Conservation (phyloP, 2,797 vertebrate genomes). For the Tadarida brasiliensis region DNA sequence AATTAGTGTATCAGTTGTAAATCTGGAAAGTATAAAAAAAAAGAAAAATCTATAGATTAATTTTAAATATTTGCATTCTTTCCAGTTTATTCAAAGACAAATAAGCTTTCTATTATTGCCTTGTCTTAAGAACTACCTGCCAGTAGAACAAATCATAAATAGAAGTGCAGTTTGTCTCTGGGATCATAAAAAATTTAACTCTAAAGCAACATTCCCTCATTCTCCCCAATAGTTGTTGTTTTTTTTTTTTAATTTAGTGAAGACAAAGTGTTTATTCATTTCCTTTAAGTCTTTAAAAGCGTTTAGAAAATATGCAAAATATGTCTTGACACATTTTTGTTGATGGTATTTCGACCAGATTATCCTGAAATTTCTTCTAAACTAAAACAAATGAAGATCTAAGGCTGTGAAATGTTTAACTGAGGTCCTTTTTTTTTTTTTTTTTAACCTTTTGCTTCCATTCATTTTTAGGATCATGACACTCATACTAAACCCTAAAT, state of each 20-base stretch:
- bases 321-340: not conserved
- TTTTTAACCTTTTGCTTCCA: not conserved
- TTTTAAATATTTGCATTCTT: not conserved
- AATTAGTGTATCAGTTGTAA: not conserved
- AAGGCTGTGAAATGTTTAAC: not conserved
- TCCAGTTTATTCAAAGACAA: not conserved
- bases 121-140: not conserved
- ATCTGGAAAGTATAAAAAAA: not conserved
- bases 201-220: not conserved
- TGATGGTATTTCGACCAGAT: not conserved
- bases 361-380: not conserved
- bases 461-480: not conserved
- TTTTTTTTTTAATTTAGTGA: not conserved
- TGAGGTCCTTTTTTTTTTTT: not conserved
- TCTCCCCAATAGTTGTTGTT: not conserved
- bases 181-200: not conserved
- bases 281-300: not conserved
- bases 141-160: not conserved
- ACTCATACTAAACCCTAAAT: not conserved
- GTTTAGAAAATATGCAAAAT: not conserved
- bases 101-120: not conserved
- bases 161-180: not conserved
- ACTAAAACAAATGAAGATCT: not conserved
- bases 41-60: not conserved
- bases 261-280: not conserved